A percentile compares a stretch with the other conserved stretches of the same genome.
phyloP scores from a whole-genome alignment of 2,113 vertebrate genomes.

The Neodon shergylaensis region DNA sequence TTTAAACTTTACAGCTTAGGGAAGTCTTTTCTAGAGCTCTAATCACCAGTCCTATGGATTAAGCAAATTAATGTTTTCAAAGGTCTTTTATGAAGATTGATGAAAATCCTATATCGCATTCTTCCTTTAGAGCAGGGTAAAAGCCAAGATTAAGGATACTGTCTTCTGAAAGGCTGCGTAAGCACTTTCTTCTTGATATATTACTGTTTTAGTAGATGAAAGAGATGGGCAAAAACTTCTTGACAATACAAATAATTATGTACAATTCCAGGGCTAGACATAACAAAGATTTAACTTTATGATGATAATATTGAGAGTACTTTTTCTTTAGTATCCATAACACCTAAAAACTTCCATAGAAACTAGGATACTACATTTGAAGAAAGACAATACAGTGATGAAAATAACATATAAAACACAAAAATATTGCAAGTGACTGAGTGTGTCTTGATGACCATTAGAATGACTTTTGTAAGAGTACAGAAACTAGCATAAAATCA shows the following conservation, averaged over 20 bases:
- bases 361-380: neutral
- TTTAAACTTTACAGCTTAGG: constrained; percentile 12
- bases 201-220: constrained; percentile 10
- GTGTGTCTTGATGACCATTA: neutral
- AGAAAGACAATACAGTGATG: neutral
- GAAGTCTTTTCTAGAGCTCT: constrained; percentile 43
- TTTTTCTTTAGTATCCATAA: constrained; percentile 20
- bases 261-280: neutral
- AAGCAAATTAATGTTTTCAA: constrained; percentile 67
- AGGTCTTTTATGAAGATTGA: constrained; percentile 57
- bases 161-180: constrained; percentile 42
- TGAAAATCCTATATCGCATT: constrained; percentile 63
- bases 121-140: neutral
- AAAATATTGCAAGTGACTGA: neutral
- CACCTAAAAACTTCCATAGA: neutral
- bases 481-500: neutral
- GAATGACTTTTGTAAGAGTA: neutral
- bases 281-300: constrained; percentile 22
- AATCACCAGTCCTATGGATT: constrained; percentile 56
- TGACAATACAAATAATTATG: constrained; percentile 1
- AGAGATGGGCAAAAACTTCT: neutral
- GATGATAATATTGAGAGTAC: neutral
- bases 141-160: constrained; percentile 1
- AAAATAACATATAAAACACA: neutral
- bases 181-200: constrained; percentile 24